These are phyloP conservation scores for Diabrotica virgifera DNA, from an alignment of 1,140 invertebrate species.

Conservation along the genomic window DNA sequence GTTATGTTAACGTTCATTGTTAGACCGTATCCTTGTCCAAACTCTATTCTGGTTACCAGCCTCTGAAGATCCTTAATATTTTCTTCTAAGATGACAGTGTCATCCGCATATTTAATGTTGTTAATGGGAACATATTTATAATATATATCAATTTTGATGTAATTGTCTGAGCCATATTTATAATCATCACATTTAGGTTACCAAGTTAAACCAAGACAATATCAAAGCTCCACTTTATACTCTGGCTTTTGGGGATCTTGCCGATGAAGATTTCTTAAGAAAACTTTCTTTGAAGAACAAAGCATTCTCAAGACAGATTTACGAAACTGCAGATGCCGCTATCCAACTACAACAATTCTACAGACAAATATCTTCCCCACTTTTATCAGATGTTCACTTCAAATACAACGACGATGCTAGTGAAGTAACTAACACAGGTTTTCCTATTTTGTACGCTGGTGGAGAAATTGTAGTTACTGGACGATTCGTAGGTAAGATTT, in stretches of 20 bases:
- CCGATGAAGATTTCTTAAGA: constrained; percentile 62
- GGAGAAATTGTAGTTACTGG: constrained; percentile 59
- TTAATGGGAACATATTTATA: too few relatives aligned
- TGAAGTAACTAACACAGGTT: constrained; percentile 46
- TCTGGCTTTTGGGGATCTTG: constrained; percentile 66
- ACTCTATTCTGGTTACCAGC: too few relatives aligned
- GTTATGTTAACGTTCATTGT: too few relatives aligned
- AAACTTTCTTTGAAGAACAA: constrained; percentile 38
- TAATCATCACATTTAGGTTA: constrained; percentile 26
- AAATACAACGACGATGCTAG: constrained; percentile 53
- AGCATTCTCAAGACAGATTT: constrained; percentile 69
- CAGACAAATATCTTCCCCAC: constrained; percentile 63
- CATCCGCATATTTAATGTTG: too few relatives aligned
- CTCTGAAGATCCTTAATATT: too few relatives aligned
- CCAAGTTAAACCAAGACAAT: constrained; percentile 5
- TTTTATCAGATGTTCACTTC: constrained; percentile 63
- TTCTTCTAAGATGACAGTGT: too few relatives aligned
- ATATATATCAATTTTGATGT: too few relatives aligned
- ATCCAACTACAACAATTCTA: constrained; percentile 68
- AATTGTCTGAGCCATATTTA: too few relatives aligned
- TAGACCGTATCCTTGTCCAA: too few relatives aligned
- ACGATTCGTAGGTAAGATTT: constrained; percentile 19
- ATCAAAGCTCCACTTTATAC: constrained; percentile 49
- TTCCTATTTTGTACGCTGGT: constrained; percentile 55
- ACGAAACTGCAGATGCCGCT: constrained; percentile 64